These are phyloP conservation scores for Hipparchia sbordonii DNA, from an alignment of 2,888 invertebrate genomes.

Conservation along the genomic window DNA sequence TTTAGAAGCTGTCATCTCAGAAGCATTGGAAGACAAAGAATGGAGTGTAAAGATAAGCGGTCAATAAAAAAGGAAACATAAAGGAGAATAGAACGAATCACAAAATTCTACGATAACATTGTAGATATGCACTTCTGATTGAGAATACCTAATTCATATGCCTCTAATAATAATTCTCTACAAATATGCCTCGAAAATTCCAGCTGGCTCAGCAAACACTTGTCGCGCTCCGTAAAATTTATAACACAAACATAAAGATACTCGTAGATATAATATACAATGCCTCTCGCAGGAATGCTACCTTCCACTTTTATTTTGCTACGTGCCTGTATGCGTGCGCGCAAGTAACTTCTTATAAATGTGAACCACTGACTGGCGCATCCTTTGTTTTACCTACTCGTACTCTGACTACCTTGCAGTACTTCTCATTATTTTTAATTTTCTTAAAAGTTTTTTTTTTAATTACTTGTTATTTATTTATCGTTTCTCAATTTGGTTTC, in stretches of 20 bases:
- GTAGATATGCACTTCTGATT: not conserved
- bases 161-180: not conserved
- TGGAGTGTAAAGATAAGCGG: too few relatives aligned
- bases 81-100: not conserved
- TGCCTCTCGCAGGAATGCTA: constrained; percentile 64
- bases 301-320: constrained; percentile 61
- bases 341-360: constrained; percentile 25
- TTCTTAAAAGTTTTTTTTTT: not conserved
- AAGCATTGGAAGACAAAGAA: too few relatives aligned
- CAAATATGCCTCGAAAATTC: constrained; percentile 51
- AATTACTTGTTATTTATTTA: constrained; percentile 16
- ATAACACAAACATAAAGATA: constrained; percentile 62
- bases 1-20: too few relatives aligned
- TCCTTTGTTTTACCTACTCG: constrained; percentile 27
- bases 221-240: constrained; percentile 67
- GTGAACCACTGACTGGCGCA: constrained; percentile 18
- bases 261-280: constrained; percentile 46
- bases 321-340: constrained; percentile 40
- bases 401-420: constrained; percentile 1
- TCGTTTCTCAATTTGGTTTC: not conserved
- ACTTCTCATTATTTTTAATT: constrained; percentile 18
- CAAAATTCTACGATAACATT: not conserved
- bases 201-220: constrained; percentile 67
- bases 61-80: too few relatives aligned
- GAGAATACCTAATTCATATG: not conserved